phyloP scores from a whole-genome alignment of 2,113 vertebrate genomes.

The Bagarius yarrelli region DNA sequence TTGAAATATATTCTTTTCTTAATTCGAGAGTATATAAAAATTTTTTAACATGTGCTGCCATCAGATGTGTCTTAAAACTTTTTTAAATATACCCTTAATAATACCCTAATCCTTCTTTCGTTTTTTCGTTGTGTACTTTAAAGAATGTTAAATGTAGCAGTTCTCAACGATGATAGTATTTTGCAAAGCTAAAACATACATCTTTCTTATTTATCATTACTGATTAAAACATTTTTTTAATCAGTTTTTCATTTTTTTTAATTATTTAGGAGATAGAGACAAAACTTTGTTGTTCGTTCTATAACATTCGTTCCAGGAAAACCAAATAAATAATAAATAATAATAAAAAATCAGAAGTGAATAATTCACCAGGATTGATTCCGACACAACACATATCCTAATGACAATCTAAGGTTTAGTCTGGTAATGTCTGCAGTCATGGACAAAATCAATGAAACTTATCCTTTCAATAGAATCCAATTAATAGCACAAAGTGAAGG shows the following conservation, averaged over 20 bases:
- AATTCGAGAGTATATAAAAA: no score
- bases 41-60: no score
- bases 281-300: constrained; percentile 78
- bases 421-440: constrained; percentile 87
- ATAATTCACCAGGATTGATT: constrained; percentile 89
- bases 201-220: neutral
- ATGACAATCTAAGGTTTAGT: constrained; percentile 84
- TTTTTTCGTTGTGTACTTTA: no score
- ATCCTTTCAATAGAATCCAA: constrained; percentile 98
- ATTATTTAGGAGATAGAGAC: constrained; percentile 64
- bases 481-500: constrained; percentile 91
- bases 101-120: no score
- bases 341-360: constrained; percentile 71
- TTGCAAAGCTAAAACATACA: no score
- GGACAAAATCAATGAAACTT: constrained; percentile 95
- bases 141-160: no score
- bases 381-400: constrained; percentile 81
- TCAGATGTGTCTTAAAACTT: no score
- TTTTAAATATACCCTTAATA: no score
- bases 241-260: no score
- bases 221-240: neutral
- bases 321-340: constrained; percentile 71
- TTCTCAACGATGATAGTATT: no score
- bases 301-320: no score
- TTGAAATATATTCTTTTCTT: neutral